These are phyloP conservation scores for Drosophila neocordata DNA, from an alignment of 1,140 invertebrate genomes.

Conservation along the genomic window DNA sequence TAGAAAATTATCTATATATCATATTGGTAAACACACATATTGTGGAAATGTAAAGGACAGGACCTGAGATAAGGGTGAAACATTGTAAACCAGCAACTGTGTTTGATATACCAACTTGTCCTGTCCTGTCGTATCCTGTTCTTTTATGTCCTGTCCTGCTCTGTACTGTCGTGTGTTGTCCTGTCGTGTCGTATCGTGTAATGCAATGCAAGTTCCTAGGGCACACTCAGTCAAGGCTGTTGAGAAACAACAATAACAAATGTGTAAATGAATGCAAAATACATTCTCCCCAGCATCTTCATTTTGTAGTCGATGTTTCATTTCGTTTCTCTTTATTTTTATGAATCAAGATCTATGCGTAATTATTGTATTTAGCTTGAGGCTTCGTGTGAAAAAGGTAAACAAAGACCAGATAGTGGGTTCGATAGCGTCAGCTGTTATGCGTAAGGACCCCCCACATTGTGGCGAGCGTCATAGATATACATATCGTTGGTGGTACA, in stretches of 20 bases:
- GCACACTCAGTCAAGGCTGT: background rate
- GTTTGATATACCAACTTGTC: conserved; percentile 3
- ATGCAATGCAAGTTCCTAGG: background rate
- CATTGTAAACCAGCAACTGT: background rate
- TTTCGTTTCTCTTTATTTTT: conserved; percentile 19
- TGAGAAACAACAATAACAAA: conserved; percentile 1
- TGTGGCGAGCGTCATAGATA: background rate
- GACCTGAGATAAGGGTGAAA: background rate
- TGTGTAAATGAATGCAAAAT: background rate
- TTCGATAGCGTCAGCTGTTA: conserved; percentile 57
- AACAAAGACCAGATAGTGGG: conserved; percentile 48
- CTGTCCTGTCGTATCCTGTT: background rate
- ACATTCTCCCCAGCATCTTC: conserved; percentile 22
- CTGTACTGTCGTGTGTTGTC: background rate
- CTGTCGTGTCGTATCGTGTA: background rate
- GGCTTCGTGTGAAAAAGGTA: conserved; percentile 36
- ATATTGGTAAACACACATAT: background rate
- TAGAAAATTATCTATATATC: no score
- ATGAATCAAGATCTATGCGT: conserved; percentile 54
- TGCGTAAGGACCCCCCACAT: conserved; percentile 38
- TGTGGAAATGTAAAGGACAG: background rate
- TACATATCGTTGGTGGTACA: no score
- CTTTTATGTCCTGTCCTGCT: background rate
- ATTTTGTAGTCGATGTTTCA: background rate
- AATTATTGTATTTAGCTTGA: conserved; percentile 40